Evolutionary conservation across 1,140 invertebrate species (phyloP), one percentile per base, ranked within the genome.

Genomic region (Pectinophora gossypiella): DNA sequence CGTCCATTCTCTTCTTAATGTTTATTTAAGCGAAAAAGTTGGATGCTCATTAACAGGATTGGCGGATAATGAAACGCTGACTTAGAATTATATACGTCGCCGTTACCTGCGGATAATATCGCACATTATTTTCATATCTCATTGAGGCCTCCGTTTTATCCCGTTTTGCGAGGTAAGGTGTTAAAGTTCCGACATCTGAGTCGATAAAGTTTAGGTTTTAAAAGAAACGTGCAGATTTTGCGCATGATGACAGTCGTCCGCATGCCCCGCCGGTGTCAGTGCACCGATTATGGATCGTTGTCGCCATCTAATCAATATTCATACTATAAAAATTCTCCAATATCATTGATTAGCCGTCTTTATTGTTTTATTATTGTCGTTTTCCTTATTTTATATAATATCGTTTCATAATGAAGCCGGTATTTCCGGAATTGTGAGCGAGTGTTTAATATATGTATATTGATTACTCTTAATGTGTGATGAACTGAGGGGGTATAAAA

Each of bases 21-120:
- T 78, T 78, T 83, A 78, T 78, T 78, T 83, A 73, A 80, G 71
- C 68, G 71, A 76, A 80, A 78, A 78, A 79, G 48, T 80, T 78
- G 64, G 64, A 66, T 60, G 60, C 64, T 80, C 73, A 78, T 83
- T 78, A 78, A 72, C 69, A 46, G 59, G 64, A 77, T 76, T 76
- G 75, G 62, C 53, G 68, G 68, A 71, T 73, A 78, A 78, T 78
- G 71, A 83, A 78, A 80, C 61, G 63, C 66, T 55, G 56, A 61
- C 61, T 72, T 72, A 76, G 65, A 69, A 64, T 74, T 71, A 64
- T 53, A 44, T 52, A 44, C 43, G 35, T 20, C 10, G n/a, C 35
- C 21, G 35, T n/a, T n/a, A 38, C 43, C 54, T 53, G 9, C 19
- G 54, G 63, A 72, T 78, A 74, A 68, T 61, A 72, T 72, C 71